Evolutionary conservation across 2,888 invertebrate genomes (phyloP).

Genomic region (Lamellibrachia columna): DNA sequence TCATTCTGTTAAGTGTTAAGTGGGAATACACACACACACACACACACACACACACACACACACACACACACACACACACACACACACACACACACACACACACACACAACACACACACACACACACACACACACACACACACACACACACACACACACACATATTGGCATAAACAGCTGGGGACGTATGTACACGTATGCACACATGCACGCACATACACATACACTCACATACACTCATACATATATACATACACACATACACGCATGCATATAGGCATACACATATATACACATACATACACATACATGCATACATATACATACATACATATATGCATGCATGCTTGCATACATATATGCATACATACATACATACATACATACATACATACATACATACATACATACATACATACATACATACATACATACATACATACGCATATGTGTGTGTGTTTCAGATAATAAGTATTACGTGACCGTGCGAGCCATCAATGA

Average conservation of each 20-base stretch:
- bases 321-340: too few relatives aligned
- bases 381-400: neutral
- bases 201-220: neutral
- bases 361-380: neutral
- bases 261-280: neutral
- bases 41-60: too few relatives aligned
- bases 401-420: neutral
- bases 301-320: neutral
- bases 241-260: neutral
- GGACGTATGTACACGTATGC: neutral
- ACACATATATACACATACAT: too few relatives aligned
- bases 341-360: neutral
- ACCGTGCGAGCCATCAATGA: slow-evolving; percentile 51
- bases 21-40: too few relatives aligned
- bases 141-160: too few relatives aligned
- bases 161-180: too few relatives aligned
- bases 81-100: too few relatives aligned
- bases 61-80: too few relatives aligned
- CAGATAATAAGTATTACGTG: slow-evolving; percentile 51
- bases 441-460: slow-evolving; percentile 20
- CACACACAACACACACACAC: too few relatives aligned
- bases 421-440: neutral
- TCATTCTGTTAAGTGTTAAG: too few relatives aligned
- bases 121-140: too few relatives aligned
- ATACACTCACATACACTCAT: neutral